Percentiles rank a stretch among this genome's conserved stretches.
Evolutionary conservation across 35 echinoderm and acorn worm genomes (phyloP).

Genomic region (Nesometra sesokonis): DNA sequence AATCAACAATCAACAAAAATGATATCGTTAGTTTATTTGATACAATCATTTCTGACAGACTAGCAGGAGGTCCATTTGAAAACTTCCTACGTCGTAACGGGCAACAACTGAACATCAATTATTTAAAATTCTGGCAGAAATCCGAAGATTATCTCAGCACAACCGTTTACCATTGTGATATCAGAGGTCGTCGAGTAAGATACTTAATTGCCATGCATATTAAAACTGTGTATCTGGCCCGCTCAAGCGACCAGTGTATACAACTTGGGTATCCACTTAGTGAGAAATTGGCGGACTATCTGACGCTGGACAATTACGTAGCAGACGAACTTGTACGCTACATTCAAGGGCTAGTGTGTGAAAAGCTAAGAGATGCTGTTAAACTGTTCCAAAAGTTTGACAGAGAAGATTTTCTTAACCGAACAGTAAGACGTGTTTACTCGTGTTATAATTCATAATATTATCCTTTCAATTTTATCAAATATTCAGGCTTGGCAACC

Average conservation of each 20-base stretch:
- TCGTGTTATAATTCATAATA: too few species aligned
- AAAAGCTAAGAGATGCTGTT: not conserved
- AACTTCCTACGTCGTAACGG: conserved; percentile 35
- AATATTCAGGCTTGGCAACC: too few species aligned
- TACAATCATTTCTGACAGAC: conserved; percentile 48
- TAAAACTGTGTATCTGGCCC: conserved; percentile 28
- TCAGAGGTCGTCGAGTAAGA: not conserved
- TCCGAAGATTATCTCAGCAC: conserved; percentile 54
- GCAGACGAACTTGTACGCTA: not conserved
- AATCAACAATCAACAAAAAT: not conserved
- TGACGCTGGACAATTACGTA: not conserved
- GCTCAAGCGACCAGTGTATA: conserved; percentile 12
- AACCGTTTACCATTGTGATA: not conserved
- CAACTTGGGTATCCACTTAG: conserved; percentile 6
- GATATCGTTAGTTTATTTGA: conserved; percentile 5
- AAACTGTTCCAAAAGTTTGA: not conserved
- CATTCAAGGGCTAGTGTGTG: not conserved
- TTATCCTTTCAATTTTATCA: too few species aligned
- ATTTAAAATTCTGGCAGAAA: conserved; percentile 69
- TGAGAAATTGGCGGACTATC: not conserved
- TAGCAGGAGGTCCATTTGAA: conserved; percentile 67
- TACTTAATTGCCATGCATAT: conserved; percentile 26
- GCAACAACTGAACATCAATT: conserved; percentile 24
- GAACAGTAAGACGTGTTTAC: not conserved
- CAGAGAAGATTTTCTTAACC: not conserved